Evolutionary conservation across 2,113 vertebrate species (phyloP).

Genomic region (Eudyptes chrysolophus): DNA sequence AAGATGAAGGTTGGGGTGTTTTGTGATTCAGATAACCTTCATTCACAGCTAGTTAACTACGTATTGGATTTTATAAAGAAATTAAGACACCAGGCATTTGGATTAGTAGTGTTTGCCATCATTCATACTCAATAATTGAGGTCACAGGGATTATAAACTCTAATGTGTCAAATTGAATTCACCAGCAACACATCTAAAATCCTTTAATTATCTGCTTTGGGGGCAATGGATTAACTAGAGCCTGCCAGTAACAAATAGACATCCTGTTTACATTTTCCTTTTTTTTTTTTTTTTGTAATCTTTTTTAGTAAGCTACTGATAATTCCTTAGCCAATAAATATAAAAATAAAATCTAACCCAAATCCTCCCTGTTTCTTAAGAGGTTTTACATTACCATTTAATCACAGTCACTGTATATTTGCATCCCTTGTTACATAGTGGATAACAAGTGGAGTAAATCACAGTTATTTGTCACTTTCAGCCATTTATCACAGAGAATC

Average conservation of each 20-base stretch:
- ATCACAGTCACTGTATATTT: neutral
- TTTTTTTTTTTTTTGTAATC: neutral
- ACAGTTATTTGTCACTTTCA: neutral
- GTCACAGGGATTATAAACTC: conserved; percentile 68
- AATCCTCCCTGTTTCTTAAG: neutral
- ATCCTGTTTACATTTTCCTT: neutral
- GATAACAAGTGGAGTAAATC: neutral
- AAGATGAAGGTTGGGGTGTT: conserved; percentile 5
- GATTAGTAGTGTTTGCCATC: conserved; percentile 70
- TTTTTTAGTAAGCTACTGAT: neutral
- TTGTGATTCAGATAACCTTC: conserved; percentile 68
- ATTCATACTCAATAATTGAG: conserved; percentile 75
- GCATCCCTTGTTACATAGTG: neutral
- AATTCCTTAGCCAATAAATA: neutral
- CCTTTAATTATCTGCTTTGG: conserved; percentile 59
- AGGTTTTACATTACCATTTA: neutral
- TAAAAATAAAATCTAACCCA: neutral
- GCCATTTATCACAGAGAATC: neutral
- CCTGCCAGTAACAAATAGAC: neutral
- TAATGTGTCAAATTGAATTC: conserved; percentile 73
- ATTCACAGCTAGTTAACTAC: conserved; percentile 57
- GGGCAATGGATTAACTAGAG: conserved; percentile 50
- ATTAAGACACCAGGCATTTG: conserved; percentile 53
- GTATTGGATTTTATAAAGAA: conserved; percentile 61
- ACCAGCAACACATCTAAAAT: conserved; percentile 55